These are phyloP conservation scores for Clarias fuscus DNA, from an alignment of 2,797 vertebrate genomes.

Conservation along the genomic window DNA sequence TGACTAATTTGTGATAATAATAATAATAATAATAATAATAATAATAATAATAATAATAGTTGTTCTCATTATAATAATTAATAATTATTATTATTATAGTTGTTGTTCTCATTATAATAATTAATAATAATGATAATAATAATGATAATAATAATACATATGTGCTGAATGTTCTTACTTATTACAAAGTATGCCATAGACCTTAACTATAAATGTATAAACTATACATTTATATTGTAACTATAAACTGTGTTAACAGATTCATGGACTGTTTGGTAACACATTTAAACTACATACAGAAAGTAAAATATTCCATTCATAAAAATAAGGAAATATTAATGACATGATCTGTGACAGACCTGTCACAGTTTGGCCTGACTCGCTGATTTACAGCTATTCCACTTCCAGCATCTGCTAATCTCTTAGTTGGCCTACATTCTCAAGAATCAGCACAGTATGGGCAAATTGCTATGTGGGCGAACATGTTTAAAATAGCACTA, in stretches of 20 bases:
- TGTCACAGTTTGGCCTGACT: conserved; percentile 1
- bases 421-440: conserved; percentile 44
- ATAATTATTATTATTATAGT: no score
- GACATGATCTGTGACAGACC: conserved; percentile 18
- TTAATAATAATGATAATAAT: no score
- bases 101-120: no score
- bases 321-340: conserved; percentile 22
- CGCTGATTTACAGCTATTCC: conserved; percentile 38
- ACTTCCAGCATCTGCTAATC: conserved; percentile 39
- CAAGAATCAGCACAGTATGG: conserved; percentile 16
- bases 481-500: conserved; percentile 38
- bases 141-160: no score
- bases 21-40: no score
- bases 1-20: background rate
- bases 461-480: background rate
- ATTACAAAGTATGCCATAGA: background rate
- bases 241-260: background rate
- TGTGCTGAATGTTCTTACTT: background rate
- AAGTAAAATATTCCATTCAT: conserved; percentile 33
- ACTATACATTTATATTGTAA: no score
- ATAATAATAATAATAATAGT: no score
- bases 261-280: background rate
- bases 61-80: no score
- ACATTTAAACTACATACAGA: background rate
- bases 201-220: background rate